Base-by-base conservation (phyloP, 1,140 invertebrate species). In the Drosophila hydei region DNA sequence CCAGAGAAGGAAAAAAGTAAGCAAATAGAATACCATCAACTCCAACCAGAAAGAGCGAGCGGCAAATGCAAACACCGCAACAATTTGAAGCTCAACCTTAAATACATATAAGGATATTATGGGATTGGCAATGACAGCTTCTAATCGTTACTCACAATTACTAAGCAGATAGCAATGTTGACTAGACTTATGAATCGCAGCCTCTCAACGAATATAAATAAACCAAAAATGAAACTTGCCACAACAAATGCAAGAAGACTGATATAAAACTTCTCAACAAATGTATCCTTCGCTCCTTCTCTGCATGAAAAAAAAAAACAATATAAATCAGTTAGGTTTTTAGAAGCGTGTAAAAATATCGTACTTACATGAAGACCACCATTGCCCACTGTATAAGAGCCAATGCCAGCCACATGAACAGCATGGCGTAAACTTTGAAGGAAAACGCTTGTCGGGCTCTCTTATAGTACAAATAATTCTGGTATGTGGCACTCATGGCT, bases 71-170 rank as follows among this genome's bases (percentile, higher is more conserved):
- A 61, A 68, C 4, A 65, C 23, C 1, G 75, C 59, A 6, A 84
- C 14, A 21, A 84, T 61, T 55, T 79, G 75, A 14, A 78, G 62
- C 21, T 84, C 72, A 3, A 61, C 79, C 79, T 83, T 21, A 7
- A 19, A 48, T 62, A 12, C 6, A 30, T 30, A 30, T 30, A 30
- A 30, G 4, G 6, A 16, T 16, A 2, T 40, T 4, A 38, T n/a
- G n/a, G 30, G 9, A 11, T 11, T 33, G 6, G n/a, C n/a, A n/a
- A n/a, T n/a, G 30, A 1, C 2, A 12, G 9, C 30, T n/a, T n/a
- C n/a, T n/a, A 33, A 27, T 3, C 19, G 5, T 1, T 3, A 72
- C 79, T 83, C 9, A 84, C 79, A 9, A 84, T 79, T 6, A 75
- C 8, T 1, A 83, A 14, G 25, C 40, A 16, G 0, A 65, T 43